A percentile compares a stretch with the other conserved stretches of the same genome.
Evolutionary conservation across 2,888 invertebrate species (phyloP).

Genomic region (Empis stercorea): DNA sequence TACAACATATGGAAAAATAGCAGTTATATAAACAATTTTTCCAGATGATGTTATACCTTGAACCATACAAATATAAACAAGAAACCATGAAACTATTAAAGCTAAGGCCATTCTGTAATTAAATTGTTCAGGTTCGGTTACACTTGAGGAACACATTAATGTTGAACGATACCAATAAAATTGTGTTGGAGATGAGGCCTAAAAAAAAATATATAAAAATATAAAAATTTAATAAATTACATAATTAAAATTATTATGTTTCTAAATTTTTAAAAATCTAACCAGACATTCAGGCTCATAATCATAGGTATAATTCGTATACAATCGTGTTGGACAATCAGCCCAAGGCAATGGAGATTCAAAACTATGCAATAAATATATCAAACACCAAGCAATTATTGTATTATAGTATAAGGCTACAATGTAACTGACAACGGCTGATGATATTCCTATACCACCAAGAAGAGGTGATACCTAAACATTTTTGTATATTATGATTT

Average conservation of each 20-base stretch:
- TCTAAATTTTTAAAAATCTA: constrained; percentile 33
- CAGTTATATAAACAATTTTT: constrained; percentile 92
- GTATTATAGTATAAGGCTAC: constrained; percentile 96
- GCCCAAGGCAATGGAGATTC: constrained; percentile 86
- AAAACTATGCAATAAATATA: constrained; percentile 88
- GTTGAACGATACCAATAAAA: constrained; percentile 94
- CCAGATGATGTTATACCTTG: constrained; percentile 95
- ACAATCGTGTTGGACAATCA: constrained; percentile 74
- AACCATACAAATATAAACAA: constrained; percentile 94
- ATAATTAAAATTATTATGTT: not conserved
- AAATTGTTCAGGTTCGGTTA: constrained; percentile 72
- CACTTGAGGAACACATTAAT: constrained; percentile 77
- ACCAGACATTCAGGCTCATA: constrained; percentile 72
- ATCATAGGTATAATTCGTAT: constrained; percentile 64
- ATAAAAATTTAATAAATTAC: not conserved
- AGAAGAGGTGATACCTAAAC: constrained; percentile 64
- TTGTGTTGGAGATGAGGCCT: constrained; percentile 78
- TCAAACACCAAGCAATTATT: constrained; percentile 95
- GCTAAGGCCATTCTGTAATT: constrained; percentile 87
- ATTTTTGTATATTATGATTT: not conserved
- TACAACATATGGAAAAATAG: constrained; percentile 92
- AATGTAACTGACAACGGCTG: constrained; percentile 91
- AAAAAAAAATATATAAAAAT: too few species aligned
- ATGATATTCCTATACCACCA: constrained; percentile 84
- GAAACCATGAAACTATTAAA: constrained; percentile 78